Percentiles rank a stretch among this genome's conserved stretches.
phyloP scores from a whole-genome alignment of 64 coral and sea anemone genomes.

The Platygyra sinensis region DNA sequence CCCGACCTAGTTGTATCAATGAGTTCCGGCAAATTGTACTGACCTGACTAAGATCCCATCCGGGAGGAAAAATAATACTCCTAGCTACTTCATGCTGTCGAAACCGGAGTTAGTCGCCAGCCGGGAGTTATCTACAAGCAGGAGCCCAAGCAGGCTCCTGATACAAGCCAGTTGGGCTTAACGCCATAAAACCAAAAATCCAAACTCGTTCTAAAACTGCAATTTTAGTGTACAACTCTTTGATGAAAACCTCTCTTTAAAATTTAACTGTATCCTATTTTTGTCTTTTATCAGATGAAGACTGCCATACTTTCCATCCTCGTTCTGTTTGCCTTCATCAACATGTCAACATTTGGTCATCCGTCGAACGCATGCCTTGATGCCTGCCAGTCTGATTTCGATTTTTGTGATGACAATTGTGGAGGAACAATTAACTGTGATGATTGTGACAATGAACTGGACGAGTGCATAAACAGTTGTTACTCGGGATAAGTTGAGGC shows the following conservation, averaged over 20 bases:
- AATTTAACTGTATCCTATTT: neutral
- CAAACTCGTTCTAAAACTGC: neutral
- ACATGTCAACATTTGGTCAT: neutral
- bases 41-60: no score
- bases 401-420: neutral
- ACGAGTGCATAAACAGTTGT: neutral
- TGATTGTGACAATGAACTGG: neutral
- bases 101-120: no score
- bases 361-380: neutral
- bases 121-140: no score
- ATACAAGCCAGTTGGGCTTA: no score
- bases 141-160: no score
- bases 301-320: neutral
- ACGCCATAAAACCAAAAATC: no score
- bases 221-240: no score
- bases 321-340: neutral
- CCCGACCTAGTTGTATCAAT: no score
- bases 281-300: neutral
- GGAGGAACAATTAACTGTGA: neutral
- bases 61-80: no score
- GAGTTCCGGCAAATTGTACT: no score
- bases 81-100: no score
- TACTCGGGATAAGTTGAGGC: neutral
- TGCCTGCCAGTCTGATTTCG: neutral
- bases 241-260: neutral